Conservation (phyloP, 2,113 vertebrate genomes). For the Mustelus asterias region DNA sequence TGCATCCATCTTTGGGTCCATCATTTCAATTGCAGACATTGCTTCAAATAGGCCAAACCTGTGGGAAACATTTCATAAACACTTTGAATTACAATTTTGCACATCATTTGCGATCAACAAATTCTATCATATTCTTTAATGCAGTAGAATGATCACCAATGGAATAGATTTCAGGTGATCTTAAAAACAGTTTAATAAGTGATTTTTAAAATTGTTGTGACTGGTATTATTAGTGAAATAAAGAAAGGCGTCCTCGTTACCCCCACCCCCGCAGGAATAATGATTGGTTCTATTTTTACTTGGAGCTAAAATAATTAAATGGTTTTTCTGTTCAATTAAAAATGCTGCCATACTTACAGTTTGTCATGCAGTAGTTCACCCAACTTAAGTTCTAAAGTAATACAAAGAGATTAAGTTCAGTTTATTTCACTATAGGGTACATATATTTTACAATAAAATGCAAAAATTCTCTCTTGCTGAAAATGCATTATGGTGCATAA, state of each 20-base stretch:
- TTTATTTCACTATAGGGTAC: not conserved
- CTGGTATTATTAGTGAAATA: not conserved
- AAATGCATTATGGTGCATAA: not conserved
- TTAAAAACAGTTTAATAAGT: not conserved
- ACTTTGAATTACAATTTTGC: not conserved
- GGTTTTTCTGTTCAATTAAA: not conserved
- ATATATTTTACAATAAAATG: not conserved
- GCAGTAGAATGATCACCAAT: not conserved
- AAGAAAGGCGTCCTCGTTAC: not conserved
- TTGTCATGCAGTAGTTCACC: slow-evolving; percentile 98
- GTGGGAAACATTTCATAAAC: slow-evolving; percentile 34
- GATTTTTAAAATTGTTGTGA: not conserved
- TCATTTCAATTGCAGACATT: slow-evolving; percentile 99
- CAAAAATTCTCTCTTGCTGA: not conserved
- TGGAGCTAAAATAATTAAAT: not conserved
- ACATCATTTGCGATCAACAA: not conserved
- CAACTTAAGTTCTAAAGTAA: slow-evolving; percentile 81
- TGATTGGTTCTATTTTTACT: not conserved
- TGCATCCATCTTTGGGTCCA: slow-evolving; percentile 99
- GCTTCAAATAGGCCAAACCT: slow-evolving; percentile 98
- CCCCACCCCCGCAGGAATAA: not conserved
- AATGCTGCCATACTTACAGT: slow-evolving; percentile 71
- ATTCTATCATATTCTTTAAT: not conserved
- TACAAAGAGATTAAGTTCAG: slow-evolving; percentile 40
- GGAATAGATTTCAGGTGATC: not conserved